phyloP scores from a whole-genome alignment of 2,113 vertebrate species.

The Lycaon pictus region DNA sequence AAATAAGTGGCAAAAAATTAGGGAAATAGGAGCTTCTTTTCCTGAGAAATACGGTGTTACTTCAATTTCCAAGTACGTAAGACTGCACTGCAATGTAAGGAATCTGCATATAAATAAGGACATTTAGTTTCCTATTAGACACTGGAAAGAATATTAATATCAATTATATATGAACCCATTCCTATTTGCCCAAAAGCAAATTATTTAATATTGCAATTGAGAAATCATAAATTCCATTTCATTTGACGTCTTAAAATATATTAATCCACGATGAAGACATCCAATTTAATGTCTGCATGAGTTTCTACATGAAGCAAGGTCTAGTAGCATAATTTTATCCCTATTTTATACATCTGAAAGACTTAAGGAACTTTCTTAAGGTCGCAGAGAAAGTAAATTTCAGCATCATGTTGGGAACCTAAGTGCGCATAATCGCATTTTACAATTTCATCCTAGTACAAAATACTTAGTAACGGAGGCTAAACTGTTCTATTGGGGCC shows the following conservation, averaged over 20 bases:
- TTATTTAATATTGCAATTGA: background rate
- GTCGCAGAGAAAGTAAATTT: background rate
- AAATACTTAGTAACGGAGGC: background rate
- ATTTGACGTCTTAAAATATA: background rate
- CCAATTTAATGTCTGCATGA: background rate
- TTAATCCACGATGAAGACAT: background rate
- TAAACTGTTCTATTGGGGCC: background rate
- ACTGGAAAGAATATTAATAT: background rate
- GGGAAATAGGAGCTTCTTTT: background rate
- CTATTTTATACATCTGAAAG: background rate
- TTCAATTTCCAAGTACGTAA: background rate
- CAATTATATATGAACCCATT: background rate
- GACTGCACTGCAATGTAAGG: background rate
- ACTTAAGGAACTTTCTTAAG: background rate
- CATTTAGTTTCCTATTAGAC: background rate
- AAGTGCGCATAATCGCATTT: background rate
- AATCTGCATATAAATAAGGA: constrained; percentile 4
- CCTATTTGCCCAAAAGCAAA: background rate
- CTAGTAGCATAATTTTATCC: background rate
- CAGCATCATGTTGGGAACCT: background rate
- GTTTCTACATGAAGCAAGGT: background rate
- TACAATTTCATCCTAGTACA: background rate
- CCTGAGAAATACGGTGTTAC: background rate
- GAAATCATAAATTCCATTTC: background rate
- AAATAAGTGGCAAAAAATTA: background rate